phyloP scores from a whole-genome alignment of 2,888 invertebrate species.

The Liopterus haemorrhoidalis region DNA sequence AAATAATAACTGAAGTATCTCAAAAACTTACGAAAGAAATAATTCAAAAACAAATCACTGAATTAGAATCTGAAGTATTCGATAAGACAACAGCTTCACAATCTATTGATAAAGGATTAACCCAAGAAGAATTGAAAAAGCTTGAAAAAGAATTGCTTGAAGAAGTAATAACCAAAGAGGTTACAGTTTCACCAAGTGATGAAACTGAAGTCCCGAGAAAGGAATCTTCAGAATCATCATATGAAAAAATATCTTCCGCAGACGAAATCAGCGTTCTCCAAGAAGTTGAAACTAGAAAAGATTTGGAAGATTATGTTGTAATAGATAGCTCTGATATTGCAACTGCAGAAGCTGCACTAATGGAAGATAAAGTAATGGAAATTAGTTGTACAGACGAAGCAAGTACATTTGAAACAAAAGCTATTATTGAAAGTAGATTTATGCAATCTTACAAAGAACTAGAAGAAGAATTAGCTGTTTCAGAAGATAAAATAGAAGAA shows the following conservation, averaged over 20 bases:
- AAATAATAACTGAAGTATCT: too few species aligned
- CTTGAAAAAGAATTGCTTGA: slow-evolving; percentile 17
- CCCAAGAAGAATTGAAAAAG: too few species aligned
- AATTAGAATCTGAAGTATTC: too few species aligned
- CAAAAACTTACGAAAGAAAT: too few species aligned
- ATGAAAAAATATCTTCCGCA: too few species aligned
- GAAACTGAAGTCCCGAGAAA: background rate
- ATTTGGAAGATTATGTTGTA: background rate
- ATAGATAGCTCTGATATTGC: slow-evolving; percentile 4
- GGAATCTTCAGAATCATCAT: too few species aligned
- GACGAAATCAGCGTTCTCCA: background rate
- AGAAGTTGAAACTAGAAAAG: slow-evolving; percentile 1
- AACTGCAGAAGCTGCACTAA: background rate
- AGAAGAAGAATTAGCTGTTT: slow-evolving; percentile 1
- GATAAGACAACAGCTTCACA: too few species aligned
- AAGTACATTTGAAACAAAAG: slow-evolving; percentile 1
- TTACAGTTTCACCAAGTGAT: background rate
- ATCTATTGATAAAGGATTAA: too few species aligned
- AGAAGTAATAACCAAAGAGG: slow-evolving; percentile 1
- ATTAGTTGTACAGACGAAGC: background rate
- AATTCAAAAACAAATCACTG: too few species aligned
- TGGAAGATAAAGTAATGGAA: background rate
- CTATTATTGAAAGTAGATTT: slow-evolving; percentile 7
- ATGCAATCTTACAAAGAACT: too few species aligned
- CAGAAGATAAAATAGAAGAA: slow-evolving; percentile 6